Base-by-base conservation (phyloP, 1,140 invertebrate species). In the Microvelia longipes region DNA sequence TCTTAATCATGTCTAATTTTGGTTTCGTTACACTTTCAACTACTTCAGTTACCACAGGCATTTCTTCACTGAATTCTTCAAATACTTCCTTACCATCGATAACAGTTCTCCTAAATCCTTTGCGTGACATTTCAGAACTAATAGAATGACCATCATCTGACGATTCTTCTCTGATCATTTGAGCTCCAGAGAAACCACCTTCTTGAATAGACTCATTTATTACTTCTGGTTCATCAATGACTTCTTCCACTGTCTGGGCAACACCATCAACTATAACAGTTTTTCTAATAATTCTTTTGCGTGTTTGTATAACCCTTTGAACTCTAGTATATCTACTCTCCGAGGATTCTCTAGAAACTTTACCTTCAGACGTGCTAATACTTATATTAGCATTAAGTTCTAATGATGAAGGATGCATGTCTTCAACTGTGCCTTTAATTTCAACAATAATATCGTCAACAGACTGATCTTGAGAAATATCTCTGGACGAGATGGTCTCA, bases 231-330 rank as follows among this genome's bases (percentile, higher is more conserved):
- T 93, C 88, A 78, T 92, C 88, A 70, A 92, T 81, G 2, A 92
- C 80, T 80, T 93, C 90, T 79, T 93, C 90, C 13, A 86, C 87
- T 0, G 90, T 84, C 74, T 88, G 86, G 78, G 92, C 90, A 80
- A 90, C 89, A 0, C 90, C 90, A 77, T 93, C 88, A 69, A 93
- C 85, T 5, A 92, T 87, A 0, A 87, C 86, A 2, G 90, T 83
- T 74, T 85, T 85, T 68, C 88, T 82, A 62, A 91, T 24, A 66
- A 70, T 66, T 61, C 26, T 5, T 11, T 24, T 62, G 14, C 63
- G 63, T 29, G 30, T 70, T 27, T 66, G 62, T 13, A 63, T 29
- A 11, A 69, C 50, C 28, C 28, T 61, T 2, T 62, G 28, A 15
- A 62, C 35, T 63, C 61, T 61, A 27, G 68, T 26, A 5, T 13